Base-by-base conservation (phyloP, 2,888 invertebrate species). In the Machimus rusticus region DNA sequence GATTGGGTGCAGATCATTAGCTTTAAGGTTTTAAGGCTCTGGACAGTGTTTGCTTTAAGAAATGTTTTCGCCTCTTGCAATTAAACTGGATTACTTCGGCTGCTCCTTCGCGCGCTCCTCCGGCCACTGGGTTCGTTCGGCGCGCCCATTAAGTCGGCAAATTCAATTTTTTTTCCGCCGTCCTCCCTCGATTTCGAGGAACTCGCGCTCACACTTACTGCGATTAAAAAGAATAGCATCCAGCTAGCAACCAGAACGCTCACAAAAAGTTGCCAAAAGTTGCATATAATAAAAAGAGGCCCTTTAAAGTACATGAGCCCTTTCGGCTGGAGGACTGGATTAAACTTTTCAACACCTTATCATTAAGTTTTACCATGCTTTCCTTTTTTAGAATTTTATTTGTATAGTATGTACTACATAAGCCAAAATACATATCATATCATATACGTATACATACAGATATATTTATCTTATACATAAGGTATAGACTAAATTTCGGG, bases 1-100 rank as follows among this genome's bases (percentile, higher is more conserved):
- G 77, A 78, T 74, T 77, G 86, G 76, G 77, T 46, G 37, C 78
- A 78, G 78, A 78, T 86, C 86, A 82, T 82, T 82, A 82, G 57
- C 57, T 82, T 82, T 57, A 82, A 82, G 82, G 37, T 57, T 82
- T 82, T 57, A 57, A 82, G 82, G 37, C 37, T 82, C 82, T 37
- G 82, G 34, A 82, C 28, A 66, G 37, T 82, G 66, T 79, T 79
- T 79, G 66, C 82, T 82, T 82, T 66, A 82, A 82, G 82, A 37
- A 57, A 19, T 37, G 34, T 82, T 82, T 81, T 66, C 19, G 66
- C 28, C 66, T 66, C 66, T 66, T 66, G 66, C 66, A 66, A 66
- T 66, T 66, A 66, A 66, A 66, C 66, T 28, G 66, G 66, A 66
- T 66, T 66, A 66, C 66, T 66, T 66, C 28, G 28, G 66, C 23